These are phyloP conservation scores for Atherinomorus stipes DNA, from an alignment of 2,113 vertebrate genomes.

Conservation along the genomic window DNA sequence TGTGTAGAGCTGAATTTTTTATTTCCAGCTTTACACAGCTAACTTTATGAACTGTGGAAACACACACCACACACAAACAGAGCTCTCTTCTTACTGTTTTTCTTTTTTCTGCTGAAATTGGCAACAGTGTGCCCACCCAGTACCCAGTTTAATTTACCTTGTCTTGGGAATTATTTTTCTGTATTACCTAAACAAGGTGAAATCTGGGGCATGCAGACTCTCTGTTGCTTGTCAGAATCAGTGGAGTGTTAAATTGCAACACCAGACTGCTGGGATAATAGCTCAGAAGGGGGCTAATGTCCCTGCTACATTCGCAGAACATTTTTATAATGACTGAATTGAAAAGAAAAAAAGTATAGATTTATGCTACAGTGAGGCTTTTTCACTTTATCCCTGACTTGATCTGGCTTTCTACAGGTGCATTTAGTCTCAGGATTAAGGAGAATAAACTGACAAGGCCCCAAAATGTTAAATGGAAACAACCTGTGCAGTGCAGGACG, in stretches of 20 bases:
- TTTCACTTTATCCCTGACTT: slow-evolving; percentile 28
- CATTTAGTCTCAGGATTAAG: slow-evolving; percentile 55
- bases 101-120: slow-evolving; percentile 35
- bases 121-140: slow-evolving; percentile 56
- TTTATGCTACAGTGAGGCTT: slow-evolving; percentile 71
- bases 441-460: slow-evolving; percentile 51
- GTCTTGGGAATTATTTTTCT: slow-evolving; percentile 76
- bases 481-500: slow-evolving; percentile 17
- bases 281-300: slow-evolving; percentile 88
- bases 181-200: slow-evolving; percentile 88
- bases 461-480: slow-evolving; percentile 58
- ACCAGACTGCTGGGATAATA: slow-evolving; percentile 88
- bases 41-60: slow-evolving; percentile 13
- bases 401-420: slow-evolving; percentile 32
- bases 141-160: slow-evolving; percentile 76
- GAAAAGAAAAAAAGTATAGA: slow-evolving; percentile 75
- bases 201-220: slow-evolving; percentile 84
- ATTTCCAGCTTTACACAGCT: slow-evolving; percentile 29
- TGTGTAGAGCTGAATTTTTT: background rate
- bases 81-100: slow-evolving; percentile 11
- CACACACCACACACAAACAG: background rate
- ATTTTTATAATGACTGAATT: slow-evolving; percentile 88
- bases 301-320: slow-evolving; percentile 85
- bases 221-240: slow-evolving; percentile 84
- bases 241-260: slow-evolving; percentile 89